Base-by-base conservation (phyloP, 2,113 vertebrate genomes). In the Callocephalon fimbriatum region DNA sequence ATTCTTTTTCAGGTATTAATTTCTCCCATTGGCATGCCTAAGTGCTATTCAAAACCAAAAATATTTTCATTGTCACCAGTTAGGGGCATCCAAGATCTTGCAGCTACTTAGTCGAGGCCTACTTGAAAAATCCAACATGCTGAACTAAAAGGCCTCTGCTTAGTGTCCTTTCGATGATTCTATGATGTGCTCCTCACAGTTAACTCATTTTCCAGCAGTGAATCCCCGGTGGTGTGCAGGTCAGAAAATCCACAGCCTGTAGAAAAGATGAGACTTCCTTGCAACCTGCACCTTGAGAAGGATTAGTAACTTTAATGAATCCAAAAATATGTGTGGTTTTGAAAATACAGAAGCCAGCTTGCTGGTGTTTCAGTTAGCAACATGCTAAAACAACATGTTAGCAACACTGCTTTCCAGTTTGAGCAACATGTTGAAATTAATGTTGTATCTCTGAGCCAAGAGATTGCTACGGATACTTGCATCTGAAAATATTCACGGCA, bases 401-500 rank as follows among this genome's bases (percentile, higher is more conserved):
- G 76, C 65, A 77, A 47, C 1, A 2, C 31, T 5, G 8, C 25
- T 51, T 45, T 67, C 25, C 81, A 42, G 73, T 31, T 76, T 15
- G 21, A 86, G 79, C 76, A 59, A 59, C 1, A 0, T n/a, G 77
- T 88, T 83, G 58, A 79, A 94, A 93, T 77, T 61, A 80, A 75
- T 19, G 59, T 54, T 68, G 45, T 35, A 53, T 74, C 67, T 73
- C 32, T 2, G 53, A 90, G 71, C 84, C 56, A 17, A 16, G 53
- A 93, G 74, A 85, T 73, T 23, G 44, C 59, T 14, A 53, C 0
- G 0, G 90, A 27, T 72, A 79, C 86, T 88, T 88, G 50, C 71
- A 80, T 70, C 67, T 47, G 67, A 75, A 94, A 86, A 90, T 44
- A 94, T 26, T 79, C 90, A 62, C 90, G 42, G 63, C 84, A 81